Percentiles rank a stretch among this genome's conserved stretches.
These are phyloP conservation scores for Crambe crambe DNA, from an alignment of 37 sponge, comb jelly and placozoan species.

Conservation along the genomic window DNA sequence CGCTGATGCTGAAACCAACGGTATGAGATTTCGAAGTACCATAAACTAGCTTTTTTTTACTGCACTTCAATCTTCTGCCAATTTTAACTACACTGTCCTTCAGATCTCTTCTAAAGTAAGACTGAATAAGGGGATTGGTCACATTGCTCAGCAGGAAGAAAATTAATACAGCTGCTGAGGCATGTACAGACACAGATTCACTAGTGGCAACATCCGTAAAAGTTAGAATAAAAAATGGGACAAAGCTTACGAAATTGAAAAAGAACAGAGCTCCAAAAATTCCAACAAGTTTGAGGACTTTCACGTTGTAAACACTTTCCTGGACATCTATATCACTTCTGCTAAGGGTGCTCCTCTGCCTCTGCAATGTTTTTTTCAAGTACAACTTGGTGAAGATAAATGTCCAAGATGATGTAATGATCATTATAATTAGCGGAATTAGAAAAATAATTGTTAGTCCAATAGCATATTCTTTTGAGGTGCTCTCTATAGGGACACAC, in stretches of 20 bases:
- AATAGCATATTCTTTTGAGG: too few relatives aligned
- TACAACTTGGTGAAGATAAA: slow-evolving; percentile 18
- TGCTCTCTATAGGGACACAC: too few relatives aligned
- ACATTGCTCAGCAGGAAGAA: slow-evolving; percentile 24
- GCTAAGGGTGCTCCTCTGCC: background rate
- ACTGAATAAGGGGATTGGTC: slow-evolving; percentile 37
- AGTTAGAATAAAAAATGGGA: slow-evolving; percentile 9
- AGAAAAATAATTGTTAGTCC: too few relatives aligned
- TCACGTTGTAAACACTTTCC: slow-evolving; percentile 2
- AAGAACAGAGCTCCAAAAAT: slow-evolving; percentile 37
- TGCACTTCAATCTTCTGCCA: too few relatives aligned
- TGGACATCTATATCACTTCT: background rate
- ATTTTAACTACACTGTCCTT: slow-evolving; percentile 4
- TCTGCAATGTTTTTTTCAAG: background rate
- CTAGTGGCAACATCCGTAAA: background rate
- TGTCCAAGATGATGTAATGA: slow-evolving; percentile 40
- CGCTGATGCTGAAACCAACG: too few relatives aligned
- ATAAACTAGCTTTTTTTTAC: too few relatives aligned
- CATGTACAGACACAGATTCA: background rate
- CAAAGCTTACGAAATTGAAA: slow-evolving; percentile 4
- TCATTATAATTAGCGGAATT: too few relatives aligned
- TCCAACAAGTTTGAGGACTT: slow-evolving; percentile 8
- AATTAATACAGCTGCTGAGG: slow-evolving; percentile 11
- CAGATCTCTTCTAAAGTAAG: slow-evolving; percentile 31
- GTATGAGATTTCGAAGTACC: too few relatives aligned